Evolutionary conservation across 2,888 invertebrate species (phyloP).

Genomic region (Heteromurus nitidus): DNA sequence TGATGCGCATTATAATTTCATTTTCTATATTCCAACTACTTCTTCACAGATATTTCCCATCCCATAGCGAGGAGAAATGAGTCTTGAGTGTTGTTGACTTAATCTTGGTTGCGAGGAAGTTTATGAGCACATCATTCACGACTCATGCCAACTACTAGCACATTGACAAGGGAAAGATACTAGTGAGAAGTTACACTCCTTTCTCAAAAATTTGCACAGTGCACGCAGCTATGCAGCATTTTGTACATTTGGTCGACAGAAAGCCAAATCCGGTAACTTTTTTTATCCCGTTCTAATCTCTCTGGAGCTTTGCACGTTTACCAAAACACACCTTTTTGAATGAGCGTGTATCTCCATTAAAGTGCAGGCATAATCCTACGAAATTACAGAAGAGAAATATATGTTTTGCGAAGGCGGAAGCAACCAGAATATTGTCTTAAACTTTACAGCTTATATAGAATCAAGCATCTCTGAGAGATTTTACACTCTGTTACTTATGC

Average conservation of each 20-base stretch:
- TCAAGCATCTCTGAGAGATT: too few relatives aligned
- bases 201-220: neutral
- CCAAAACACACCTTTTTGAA: conserved; percentile 7
- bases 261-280: conserved; percentile 30
- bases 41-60: neutral
- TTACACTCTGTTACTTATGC: neutral
- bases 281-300: conserved; percentile 21
- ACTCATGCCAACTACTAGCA: conserved; percentile 14
- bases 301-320: conserved; percentile 25
- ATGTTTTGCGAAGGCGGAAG: conserved; percentile 42
- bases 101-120: conserved; percentile 36
- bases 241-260: neutral
- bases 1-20: neutral
- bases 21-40: neutral
- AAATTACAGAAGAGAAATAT: conserved; percentile 15
- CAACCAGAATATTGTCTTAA: neutral
- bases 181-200: neutral
- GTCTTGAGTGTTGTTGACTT: conserved; percentile 22
- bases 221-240: neutral
- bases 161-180: neutral
- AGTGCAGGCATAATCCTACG: neutral
- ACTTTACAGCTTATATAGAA: too few relatives aligned
- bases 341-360: conserved; percentile 2
- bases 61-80: neutral
- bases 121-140: conserved; percentile 46